Evolutionary conservation across 2,113 vertebrate genomes (phyloP).

Genomic region (Cephalopholis sonnerati): DNA sequence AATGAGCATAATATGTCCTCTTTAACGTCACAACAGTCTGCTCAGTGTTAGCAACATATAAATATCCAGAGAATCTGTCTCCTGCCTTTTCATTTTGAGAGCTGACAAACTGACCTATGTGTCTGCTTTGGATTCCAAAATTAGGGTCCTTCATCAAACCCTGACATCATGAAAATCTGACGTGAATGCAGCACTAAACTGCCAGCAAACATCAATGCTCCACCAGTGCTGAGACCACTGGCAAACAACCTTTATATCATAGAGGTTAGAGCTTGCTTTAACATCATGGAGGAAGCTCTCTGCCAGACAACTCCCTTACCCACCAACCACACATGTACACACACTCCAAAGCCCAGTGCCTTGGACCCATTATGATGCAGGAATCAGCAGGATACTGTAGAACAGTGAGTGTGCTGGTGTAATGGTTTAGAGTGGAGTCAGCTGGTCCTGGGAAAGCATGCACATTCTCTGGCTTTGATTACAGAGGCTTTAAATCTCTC

Average conservation of each 20-base stretch:
- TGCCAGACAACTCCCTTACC: constrained; percentile 12
- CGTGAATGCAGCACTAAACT: background rate
- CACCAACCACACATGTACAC: constrained; percentile 22
- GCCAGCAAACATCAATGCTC: background rate
- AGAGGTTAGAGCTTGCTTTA: background rate
- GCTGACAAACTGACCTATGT: background rate
- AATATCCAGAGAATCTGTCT: background rate
- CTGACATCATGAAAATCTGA: background rate
- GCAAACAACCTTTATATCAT: constrained; percentile 9
- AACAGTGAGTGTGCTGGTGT: constrained; percentile 40
- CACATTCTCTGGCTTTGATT: constrained; percentile 72
- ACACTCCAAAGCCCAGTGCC: background rate
- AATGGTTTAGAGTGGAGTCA: constrained; percentile 71
- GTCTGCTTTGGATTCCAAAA: background rate
- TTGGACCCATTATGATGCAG: constrained; percentile 34
- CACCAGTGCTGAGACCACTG: constrained; percentile 10
- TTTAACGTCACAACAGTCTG: background rate
- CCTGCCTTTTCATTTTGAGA: background rate
- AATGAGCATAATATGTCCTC: no score
- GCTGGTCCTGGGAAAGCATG: constrained; percentile 78
- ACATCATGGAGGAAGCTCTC: constrained; percentile 40
- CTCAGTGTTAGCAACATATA: background rate
- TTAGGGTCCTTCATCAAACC: background rate
- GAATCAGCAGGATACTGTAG: constrained; percentile 8
- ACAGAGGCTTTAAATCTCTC: constrained; percentile 70